Evolutionary conservation across 2,797 vertebrate species (phyloP), one percentile per base, ranked within the genome.

Genomic region (Vireo griseus): DNA sequence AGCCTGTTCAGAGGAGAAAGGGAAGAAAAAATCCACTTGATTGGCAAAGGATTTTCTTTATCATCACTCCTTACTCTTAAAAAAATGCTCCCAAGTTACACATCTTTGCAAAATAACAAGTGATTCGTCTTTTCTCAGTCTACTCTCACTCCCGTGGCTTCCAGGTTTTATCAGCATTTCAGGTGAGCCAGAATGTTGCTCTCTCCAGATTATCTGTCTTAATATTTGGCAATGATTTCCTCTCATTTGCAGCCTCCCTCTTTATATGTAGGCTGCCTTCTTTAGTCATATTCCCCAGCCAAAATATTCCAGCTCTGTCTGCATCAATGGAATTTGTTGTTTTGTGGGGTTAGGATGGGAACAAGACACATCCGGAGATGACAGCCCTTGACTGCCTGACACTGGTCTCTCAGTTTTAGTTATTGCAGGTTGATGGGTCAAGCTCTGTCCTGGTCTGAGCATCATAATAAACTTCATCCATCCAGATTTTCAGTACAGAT

Each of bases 131-230:
- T 96, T 94, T 95, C 86, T 72, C 90, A 95, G 83, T 47, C 86
- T 90, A 58, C 79, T 94, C 79, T 74, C 79, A 88, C 90, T 92
- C 69, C 83, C 11, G 9, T 72, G 73, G 39, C 83, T 96, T 94
- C 88, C 94, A 94, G 88, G 76, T 90, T 96, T 92, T 88, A 81
- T 93, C 92, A 96, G 62, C 77, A 54, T 94, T 79, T 95, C 94
- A 96, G 95, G 95, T 95, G 69, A 95, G 77, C 88, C 58, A 93
- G 77, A 94, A 92, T 74, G 92, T 72, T 95, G 65, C 79, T 91
- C 79, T 67, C 75, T 83, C n/a, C 79, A 94, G 68, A 92, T 47
- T 72, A 76, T 92, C 73, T 91, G 48, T 88, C 67, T 93, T 77
- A 90, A 58, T 74, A 93, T 72, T 96, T 95, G 83, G 54, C 66